These are phyloP conservation scores for Oxyura jamaicensis DNA, from an alignment of 2,113 vertebrate species.

Conservation along the genomic window DNA sequence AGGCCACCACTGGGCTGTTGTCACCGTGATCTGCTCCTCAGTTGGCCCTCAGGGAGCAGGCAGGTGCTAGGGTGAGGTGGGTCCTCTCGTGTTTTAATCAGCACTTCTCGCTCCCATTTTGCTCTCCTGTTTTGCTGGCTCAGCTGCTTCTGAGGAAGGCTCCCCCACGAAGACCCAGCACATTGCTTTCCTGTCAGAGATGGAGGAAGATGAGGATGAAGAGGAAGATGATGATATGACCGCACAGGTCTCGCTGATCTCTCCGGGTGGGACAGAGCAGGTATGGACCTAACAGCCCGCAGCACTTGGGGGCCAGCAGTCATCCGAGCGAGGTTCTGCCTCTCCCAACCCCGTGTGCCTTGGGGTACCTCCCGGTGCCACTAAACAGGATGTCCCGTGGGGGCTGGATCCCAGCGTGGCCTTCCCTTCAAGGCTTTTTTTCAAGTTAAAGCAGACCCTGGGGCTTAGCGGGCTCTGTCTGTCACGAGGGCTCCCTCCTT, in stretches of 20 bases:
- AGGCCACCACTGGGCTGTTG: not conserved
- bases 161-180: conserved; percentile 52
- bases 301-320: not conserved
- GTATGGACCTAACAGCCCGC: conserved; percentile 29
- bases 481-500: not conserved
- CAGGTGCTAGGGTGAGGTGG: fast-evolving
- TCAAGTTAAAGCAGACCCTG: not conserved
- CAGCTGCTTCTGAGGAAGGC: conserved; percentile 68
- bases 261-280: conserved; percentile 78
- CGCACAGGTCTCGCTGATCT: conserved; percentile 74
- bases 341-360: not conserved
- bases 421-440: not conserved
- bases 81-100: not conserved
- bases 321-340: not conserved
- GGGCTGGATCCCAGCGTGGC: not conserved
- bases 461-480: not conserved
- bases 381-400: not conserved
- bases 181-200: conserved; percentile 71
- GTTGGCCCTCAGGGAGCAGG: not conserved
- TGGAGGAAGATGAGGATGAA: conserved; percentile 68
- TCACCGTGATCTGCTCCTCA: not conserved
- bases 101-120: not conserved
- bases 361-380: no score
- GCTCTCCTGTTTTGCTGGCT: conserved; percentile 7
- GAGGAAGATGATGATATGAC: conserved; percentile 49